phyloP scores from a whole-genome alignment of 2,113 vertebrate species.

The Mastomys coucha region DNA sequence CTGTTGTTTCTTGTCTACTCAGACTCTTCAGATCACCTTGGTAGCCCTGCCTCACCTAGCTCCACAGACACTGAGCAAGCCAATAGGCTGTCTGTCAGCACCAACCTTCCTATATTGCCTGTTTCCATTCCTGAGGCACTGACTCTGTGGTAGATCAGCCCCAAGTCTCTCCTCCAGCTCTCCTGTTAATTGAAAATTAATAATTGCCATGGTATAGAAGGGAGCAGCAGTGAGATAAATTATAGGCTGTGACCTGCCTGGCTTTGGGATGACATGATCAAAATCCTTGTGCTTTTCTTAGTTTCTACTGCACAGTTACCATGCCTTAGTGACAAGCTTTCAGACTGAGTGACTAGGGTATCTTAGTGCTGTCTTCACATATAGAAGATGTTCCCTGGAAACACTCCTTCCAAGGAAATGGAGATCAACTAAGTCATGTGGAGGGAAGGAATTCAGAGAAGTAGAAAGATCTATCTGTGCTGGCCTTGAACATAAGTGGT shows the following conservation, averaged over 20 bases:
- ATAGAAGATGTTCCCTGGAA: background rate
- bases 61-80: background rate
- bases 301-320: background rate
- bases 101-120: background rate
- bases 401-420: background rate
- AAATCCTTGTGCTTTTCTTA: background rate
- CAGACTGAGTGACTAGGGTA: too few relatives aligned
- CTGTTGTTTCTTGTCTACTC: background rate
- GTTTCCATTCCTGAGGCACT: background rate
- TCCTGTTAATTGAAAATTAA: background rate
- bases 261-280: background rate
- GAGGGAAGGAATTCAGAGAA: background rate
- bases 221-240: background rate
- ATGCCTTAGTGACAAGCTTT: background rate
- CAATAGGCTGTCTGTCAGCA: background rate
- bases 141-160: background rate
- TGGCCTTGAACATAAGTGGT: background rate
- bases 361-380: background rate
- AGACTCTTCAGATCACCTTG: background rate
- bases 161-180: fast-evolving
- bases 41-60: fast-evolving
- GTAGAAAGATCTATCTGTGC: fast-evolving
- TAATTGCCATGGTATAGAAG: fast-evolving
- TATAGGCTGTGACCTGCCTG: background rate
- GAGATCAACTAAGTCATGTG: background rate